A percentile compares a stretch with the other conserved stretches of the same genome.
phyloP scores from a whole-genome alignment of 2,797 vertebrate species.

The Orientallactaga sibirica region DNA sequence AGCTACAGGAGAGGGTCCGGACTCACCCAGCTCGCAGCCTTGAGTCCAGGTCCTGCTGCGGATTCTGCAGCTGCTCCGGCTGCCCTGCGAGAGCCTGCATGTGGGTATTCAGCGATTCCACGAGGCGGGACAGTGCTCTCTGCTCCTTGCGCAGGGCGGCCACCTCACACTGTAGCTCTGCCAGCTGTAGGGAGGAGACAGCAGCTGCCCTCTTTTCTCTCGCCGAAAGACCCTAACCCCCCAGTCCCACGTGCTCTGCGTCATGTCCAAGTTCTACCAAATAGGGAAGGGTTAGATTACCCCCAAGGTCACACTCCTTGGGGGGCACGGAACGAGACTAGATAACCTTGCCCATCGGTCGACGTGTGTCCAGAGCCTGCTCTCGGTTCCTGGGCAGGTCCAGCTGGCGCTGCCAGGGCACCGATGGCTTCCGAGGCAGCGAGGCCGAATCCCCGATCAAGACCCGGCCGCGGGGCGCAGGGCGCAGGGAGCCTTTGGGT shows the following conservation, averaged over 20 bases:
- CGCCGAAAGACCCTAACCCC: background rate
- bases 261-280: background rate
- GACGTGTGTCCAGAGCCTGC: slow-evolving; percentile 50
- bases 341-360: slow-evolving; percentile 84
- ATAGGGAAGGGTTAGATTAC: background rate
- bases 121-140: slow-evolving; percentile 89
- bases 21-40: slow-evolving; percentile 90
- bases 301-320: background rate
- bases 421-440: slow-evolving; percentile 83
- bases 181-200: slow-evolving; percentile 83
- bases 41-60: slow-evolving; percentile 87
- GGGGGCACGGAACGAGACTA: accelerated
- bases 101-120: slow-evolving; percentile 89
- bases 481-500: slow-evolving; percentile 62
- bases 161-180: slow-evolving; percentile 89
- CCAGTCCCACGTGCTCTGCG: background rate
- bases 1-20: background rate
- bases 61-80: slow-evolving; percentile 87
- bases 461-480: background rate
- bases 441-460: slow-evolving; percentile 75
- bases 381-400: slow-evolving; percentile 74
- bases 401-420: slow-evolving; percentile 87
- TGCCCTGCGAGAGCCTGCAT: slow-evolving; percentile 87
- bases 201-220: background rate
- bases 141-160: slow-evolving; percentile 91